phyloP scores from a whole-genome alignment of 2,888 invertebrate species.

The Acronicta alni region DNA sequence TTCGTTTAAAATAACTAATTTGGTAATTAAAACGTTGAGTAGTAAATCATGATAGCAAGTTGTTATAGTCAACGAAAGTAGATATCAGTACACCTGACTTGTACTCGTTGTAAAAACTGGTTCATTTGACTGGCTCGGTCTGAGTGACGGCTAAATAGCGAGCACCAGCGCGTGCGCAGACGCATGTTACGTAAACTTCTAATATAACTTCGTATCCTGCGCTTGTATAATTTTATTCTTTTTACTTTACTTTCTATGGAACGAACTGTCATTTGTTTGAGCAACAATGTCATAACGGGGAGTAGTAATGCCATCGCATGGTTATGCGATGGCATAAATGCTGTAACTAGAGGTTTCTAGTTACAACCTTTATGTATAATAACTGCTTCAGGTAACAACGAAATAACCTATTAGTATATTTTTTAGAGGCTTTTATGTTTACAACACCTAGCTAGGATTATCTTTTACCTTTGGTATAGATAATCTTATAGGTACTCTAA shows the following conservation, averaged over 20 bases:
- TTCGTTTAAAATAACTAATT: slow-evolving; percentile 30
- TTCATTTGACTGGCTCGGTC: slow-evolving; percentile 25
- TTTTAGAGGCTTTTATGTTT: no score
- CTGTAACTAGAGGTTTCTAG: no score
- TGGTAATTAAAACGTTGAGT: slow-evolving; percentile 27
- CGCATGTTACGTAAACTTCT: slow-evolving; percentile 26
- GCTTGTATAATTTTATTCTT: slow-evolving; percentile 46
- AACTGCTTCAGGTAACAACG: no score
- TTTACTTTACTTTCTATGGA: slow-evolving; percentile 39
- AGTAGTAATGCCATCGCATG: slow-evolving; percentile 9
- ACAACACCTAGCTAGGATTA: no score
- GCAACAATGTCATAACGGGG: slow-evolving; percentile 17
- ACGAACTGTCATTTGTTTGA: slow-evolving; percentile 16
- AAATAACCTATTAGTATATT: not conserved
- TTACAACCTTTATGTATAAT: no score
- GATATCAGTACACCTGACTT: slow-evolving; percentile 21
- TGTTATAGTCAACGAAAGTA: slow-evolving; percentile 21
- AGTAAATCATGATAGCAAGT: slow-evolving; percentile 20
- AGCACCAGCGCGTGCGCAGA: slow-evolving; percentile 34
- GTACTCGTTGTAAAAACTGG: slow-evolving; percentile 37
- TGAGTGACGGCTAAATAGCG: slow-evolving; percentile 48
- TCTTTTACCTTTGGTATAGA: no score
- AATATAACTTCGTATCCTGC: slow-evolving; percentile 33
- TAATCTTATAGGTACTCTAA: no score
- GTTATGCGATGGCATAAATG: no score